Evolutionary conservation across 2,797 vertebrate species (phyloP).

Genomic region (Spea hammondii): DNA sequence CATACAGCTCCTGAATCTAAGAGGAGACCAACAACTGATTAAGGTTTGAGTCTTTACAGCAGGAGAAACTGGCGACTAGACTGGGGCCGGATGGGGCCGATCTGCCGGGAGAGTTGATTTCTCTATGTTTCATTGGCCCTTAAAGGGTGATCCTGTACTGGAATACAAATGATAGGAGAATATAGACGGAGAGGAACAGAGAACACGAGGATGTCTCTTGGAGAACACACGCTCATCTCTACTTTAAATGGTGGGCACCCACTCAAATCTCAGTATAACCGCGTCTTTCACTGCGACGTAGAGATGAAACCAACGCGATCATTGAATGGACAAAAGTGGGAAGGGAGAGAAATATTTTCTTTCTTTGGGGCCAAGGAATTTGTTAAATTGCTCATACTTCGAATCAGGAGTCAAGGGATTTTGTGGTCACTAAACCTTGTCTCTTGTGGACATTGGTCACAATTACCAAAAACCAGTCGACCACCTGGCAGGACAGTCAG

Average conservation of each 20-base stretch:
- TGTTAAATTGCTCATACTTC: not conserved
- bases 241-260: not conserved
- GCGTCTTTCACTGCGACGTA: not conserved
- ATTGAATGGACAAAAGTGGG: conserved; percentile 2
- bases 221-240: not conserved
- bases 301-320: not conserved
- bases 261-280: not conserved
- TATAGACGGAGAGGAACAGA: not conserved
- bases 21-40: too few species aligned
- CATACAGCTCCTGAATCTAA: too few species aligned
- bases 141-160: too few species aligned
- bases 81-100: too few species aligned
- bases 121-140: too few species aligned
- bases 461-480: conserved; percentile 1
- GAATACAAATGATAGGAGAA: not conserved
- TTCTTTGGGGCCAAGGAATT: conserved; percentile 9
- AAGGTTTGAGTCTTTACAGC: too few species aligned
- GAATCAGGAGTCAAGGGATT: conserved; percentile 6
- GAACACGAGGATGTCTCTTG: not conserved
- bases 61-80: too few species aligned
- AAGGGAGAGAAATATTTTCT: not conserved
- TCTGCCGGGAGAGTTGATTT: not conserved
- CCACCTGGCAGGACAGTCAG: not conserved
- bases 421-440: conserved; percentile 24
- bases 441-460: conserved; percentile 27